These are phyloP conservation scores for Sylvia atricapilla DNA, from an alignment of 2,113 vertebrate genomes.

Conservation along the genomic window DNA sequence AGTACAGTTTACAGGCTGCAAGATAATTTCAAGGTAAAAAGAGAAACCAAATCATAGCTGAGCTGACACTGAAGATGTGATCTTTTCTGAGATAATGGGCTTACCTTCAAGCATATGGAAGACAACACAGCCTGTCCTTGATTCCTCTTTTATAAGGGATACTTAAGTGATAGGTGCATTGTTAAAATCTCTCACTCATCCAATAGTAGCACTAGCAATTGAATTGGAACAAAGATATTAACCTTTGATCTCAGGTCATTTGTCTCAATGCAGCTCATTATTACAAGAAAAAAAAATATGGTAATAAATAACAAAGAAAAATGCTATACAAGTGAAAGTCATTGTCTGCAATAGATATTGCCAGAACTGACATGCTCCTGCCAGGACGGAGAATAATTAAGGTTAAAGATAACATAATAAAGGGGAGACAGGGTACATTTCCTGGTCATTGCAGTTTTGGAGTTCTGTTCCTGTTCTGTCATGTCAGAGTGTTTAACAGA, in stretches of 20 bases:
- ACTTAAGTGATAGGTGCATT: neutral
- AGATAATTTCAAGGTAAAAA: constrained; percentile 26
- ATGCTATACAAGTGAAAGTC: neutral
- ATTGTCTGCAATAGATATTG: neutral
- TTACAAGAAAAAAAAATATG: neutral
- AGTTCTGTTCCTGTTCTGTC: neutral
- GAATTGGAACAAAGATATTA: neutral
- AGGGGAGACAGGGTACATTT: neutral
- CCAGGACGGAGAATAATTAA: neutral
- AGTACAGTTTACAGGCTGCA: neutral
- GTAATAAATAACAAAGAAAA: constrained; percentile 18
- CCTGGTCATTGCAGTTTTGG: neutral
- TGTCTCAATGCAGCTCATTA: neutral
- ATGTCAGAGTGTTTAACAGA: neutral
- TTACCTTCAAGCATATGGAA: neutral
- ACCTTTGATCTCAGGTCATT: constrained; percentile 15
- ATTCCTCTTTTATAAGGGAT: neutral
- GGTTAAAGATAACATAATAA: neutral
- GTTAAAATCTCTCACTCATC: neutral
- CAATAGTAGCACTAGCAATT: neutral
- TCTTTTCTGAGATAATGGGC: neutral
- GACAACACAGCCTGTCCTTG: neutral
- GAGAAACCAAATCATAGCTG: neutral
- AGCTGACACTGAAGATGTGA: neutral
- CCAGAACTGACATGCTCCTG: neutral